Evolutionary conservation across 2,113 vertebrate species (phyloP), one percentile per base, ranked within the genome.

Genomic region (Henicopernis longicauda): DNA sequence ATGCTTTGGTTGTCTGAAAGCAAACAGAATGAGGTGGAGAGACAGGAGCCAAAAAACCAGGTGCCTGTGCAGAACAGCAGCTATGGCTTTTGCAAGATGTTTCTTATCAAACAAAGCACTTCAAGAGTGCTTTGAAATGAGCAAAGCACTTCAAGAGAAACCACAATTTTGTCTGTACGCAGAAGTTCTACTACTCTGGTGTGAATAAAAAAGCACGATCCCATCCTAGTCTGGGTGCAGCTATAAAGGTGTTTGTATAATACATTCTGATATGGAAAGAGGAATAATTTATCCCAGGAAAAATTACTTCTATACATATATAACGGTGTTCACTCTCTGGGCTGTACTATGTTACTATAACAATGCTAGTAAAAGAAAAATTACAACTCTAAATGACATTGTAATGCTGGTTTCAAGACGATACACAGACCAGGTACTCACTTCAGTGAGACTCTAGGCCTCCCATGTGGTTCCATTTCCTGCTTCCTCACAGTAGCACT

Each of bases 1-100:
- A 96, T 88, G 66, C 58, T 61, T 77, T 62, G 9, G 58, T 80
- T 95, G 91, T 96, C 84, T 90, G 93, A 87, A 88, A 94, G 89
- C n/a, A 94, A 91, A 72, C 3, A 7, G 58, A 89, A 85, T 32
- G 63, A 54, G 54, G 22, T 73, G n/a, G n/a, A 12, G 52, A 95
- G 42, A 69, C 1, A 1, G 21, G 15, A 94, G 62, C 81, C 74
- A 69, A 65, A 91, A 80, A 66, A 31, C 31, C 66, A 89, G 49
- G 16, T 61, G 65, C 29, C 52, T 72, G 63, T 1, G 5, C 44
- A 62, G 47, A 40, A 59, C 77, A 90, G 86, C 23, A 82, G 23
- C 66, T 42, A 61, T 65, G 40, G 40, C 31, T 50, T 89, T 89
- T 80, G 34, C 70, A 82, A 63, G 44, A 94, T 34, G 40, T 47